phyloP scores from a whole-genome alignment of 2,888 invertebrate genomes.

The Gastrophysa polygoni region DNA sequence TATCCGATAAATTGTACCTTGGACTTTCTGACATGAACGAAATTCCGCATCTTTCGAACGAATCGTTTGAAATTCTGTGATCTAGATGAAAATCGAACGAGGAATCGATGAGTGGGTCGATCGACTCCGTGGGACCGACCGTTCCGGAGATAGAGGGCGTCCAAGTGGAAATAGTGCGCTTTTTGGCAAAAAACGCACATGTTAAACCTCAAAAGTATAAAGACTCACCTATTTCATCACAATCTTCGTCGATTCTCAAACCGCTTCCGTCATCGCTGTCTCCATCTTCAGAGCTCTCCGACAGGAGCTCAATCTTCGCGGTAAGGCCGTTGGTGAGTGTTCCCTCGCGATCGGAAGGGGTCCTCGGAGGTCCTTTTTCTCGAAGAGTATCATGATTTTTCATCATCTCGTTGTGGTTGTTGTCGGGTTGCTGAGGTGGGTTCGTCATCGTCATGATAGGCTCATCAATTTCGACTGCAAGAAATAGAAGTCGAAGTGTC shows the following conservation, averaged over 20 bases:
- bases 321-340: conserved; percentile 43
- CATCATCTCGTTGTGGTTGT: conserved; percentile 53
- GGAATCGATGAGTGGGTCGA: too few relatives aligned
- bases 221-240: conserved; percentile 18
- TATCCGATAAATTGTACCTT: too few relatives aligned
- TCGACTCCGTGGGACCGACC: too few relatives aligned
- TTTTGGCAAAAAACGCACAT: too few relatives aligned
- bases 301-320: neutral
- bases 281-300: conserved; percentile 8
- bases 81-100: too few relatives aligned
- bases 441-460: conserved; percentile 40
- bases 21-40: too few relatives aligned
- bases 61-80: too few relatives aligned
- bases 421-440: conserved; percentile 43
- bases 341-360: conserved; percentile 24
- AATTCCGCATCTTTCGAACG: too few relatives aligned
- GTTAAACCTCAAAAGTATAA: too few relatives aligned
- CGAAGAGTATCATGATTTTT: conserved; percentile 36
- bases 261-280: conserved; percentile 21
- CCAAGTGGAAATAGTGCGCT: too few relatives aligned
- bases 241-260: conserved; percentile 8
- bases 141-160: too few relatives aligned
- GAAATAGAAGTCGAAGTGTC: too few relatives aligned
- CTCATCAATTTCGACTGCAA: conserved; percentile 28
- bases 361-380: conserved; percentile 25